Percentiles rank a stretch among this genome's conserved stretches.
These are phyloP conservation scores for Tupiocoris notatus DNA, from an alignment of 2,888 invertebrate genomes.

Conservation along the genomic window DNA sequence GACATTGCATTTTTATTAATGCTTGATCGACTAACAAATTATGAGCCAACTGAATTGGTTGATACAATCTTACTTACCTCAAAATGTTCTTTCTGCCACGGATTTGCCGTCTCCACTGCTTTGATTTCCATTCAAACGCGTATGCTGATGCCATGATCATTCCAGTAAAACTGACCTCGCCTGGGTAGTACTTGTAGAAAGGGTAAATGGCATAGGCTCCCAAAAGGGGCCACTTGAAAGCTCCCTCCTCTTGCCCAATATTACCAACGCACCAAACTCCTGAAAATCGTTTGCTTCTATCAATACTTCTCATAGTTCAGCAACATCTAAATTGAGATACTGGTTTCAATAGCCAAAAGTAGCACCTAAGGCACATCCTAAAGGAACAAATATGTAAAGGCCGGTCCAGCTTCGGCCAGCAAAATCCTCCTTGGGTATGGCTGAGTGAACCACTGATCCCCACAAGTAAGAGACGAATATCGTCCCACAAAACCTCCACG, in stretches of 20 bases:
- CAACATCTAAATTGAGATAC: background rate
- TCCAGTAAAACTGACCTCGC: constrained; percentile 68
- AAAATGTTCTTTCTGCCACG: constrained; percentile 55
- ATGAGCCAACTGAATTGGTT: too few relatives aligned
- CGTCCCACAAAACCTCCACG: constrained; percentile 73
- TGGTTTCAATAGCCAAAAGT: background rate
- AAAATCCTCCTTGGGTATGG: constrained; percentile 74
- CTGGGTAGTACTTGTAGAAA: constrained; percentile 63
- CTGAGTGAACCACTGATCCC: constrained; percentile 71
- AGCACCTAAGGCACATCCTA: constrained; percentile 69
- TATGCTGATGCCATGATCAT: constrained; percentile 67
- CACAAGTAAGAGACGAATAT: constrained; percentile 77
- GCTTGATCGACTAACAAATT: too few relatives aligned
- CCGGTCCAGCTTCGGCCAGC: constrained; percentile 69
- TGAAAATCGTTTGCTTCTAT: constrained; percentile 53
- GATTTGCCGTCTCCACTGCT: constrained; percentile 73
- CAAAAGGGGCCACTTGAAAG: constrained; percentile 66
- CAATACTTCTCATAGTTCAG: background rate
- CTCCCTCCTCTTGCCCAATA: constrained; percentile 78
- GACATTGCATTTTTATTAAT: too few relatives aligned
- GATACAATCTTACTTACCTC: too few relatives aligned
- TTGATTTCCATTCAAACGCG: constrained; percentile 72
- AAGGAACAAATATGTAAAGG: constrained; percentile 70
- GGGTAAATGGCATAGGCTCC: constrained; percentile 69
- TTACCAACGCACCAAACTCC: constrained; percentile 91